Evolutionary conservation across 2,113 vertebrate genomes (phyloP).

Genomic region (Deroptyus accipitrinus): DNA sequence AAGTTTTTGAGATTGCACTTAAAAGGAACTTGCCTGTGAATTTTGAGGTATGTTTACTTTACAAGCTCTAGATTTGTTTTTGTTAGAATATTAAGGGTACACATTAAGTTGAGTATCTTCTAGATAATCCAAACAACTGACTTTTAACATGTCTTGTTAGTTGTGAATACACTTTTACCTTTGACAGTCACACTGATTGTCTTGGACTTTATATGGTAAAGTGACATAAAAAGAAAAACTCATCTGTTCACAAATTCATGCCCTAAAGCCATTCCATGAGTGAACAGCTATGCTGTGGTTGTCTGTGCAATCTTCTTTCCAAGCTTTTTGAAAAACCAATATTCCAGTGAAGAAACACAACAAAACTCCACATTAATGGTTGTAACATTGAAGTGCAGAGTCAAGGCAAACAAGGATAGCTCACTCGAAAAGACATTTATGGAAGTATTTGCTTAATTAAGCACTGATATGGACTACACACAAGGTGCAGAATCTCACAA

Average conservation of each 20-base stretch:
- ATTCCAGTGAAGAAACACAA: not conserved
- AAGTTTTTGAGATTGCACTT: slow-evolving; percentile 99
- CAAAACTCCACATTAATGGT: not conserved
- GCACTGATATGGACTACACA: slow-evolving; percentile 48
- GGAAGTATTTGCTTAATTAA: slow-evolving; percentile 60
- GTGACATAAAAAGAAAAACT: not conserved
- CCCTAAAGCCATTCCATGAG: not conserved
- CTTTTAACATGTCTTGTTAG: slow-evolving; percentile 54
- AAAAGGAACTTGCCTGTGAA: slow-evolving; percentile 98
- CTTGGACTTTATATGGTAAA: not conserved
- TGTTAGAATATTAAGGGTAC: slow-evolving; percentile 47
- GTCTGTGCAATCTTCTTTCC: slow-evolving; percentile 55
- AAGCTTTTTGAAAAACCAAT: not conserved
- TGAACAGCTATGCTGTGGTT: not conserved
- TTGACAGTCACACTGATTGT: slow-evolving; percentile 14
- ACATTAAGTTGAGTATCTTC: slow-evolving; percentile 5
- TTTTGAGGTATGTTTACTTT: slow-evolving; percentile 92
- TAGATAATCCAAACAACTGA: slow-evolving; percentile 51
- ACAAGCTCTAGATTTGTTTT: slow-evolving; percentile 59
- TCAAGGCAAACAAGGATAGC: not conserved
- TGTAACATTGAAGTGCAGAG: not conserved
- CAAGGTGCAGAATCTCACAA: not conserved
- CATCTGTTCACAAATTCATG: slow-evolving; percentile 10
- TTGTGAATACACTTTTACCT: slow-evolving; percentile 39
- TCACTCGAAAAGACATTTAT: slow-evolving; percentile 13